phyloP scores from a whole-genome alignment of 2,888 invertebrate genomes.

The Rotaria macrura region DNA sequence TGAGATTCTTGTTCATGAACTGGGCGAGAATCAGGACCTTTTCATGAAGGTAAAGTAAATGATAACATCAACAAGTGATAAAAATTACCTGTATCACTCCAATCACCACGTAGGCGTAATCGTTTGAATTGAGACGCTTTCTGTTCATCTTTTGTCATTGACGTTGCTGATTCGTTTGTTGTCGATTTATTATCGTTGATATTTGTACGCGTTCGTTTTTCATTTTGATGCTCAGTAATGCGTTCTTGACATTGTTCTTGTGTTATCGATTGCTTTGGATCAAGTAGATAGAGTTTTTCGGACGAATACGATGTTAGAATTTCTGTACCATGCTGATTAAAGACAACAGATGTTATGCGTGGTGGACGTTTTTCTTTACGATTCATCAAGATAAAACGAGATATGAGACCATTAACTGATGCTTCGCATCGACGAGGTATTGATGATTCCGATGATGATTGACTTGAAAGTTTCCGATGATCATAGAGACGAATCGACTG shows the following conservation, averaged over 20 bases:
- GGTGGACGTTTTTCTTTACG: not conserved
- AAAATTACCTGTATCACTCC: constrained; percentile 66
- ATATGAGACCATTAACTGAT: not conserved
- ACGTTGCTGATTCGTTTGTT: not conserved
- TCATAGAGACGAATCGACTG: constrained; percentile 60
- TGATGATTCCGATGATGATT: not conserved
- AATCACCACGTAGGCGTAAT: constrained; percentile 63
- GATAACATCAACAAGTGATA: not conserved
- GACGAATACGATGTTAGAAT: constrained; percentile 71
- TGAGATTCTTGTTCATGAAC: not conserved
- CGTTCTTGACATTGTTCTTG: not conserved
- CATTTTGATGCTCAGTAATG: not conserved
- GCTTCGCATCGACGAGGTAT: not conserved
- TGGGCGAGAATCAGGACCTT: not conserved
- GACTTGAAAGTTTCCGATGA: constrained; percentile 52
- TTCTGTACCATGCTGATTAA: constrained; percentile 63
- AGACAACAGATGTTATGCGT: constrained; percentile 69
- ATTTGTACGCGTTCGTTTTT: not conserved
- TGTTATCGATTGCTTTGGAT: not conserved
- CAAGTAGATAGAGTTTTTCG: constrained; percentile 67
- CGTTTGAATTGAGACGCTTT: not conserved
- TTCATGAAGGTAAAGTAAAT: too few relatives aligned
- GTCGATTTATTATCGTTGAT: not conserved
- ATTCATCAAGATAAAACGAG: not conserved
- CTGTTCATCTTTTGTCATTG: not conserved